Evolutionary conservation across 2,888 invertebrate genomes (phyloP).

Genomic region (Hyles lineata): DNA sequence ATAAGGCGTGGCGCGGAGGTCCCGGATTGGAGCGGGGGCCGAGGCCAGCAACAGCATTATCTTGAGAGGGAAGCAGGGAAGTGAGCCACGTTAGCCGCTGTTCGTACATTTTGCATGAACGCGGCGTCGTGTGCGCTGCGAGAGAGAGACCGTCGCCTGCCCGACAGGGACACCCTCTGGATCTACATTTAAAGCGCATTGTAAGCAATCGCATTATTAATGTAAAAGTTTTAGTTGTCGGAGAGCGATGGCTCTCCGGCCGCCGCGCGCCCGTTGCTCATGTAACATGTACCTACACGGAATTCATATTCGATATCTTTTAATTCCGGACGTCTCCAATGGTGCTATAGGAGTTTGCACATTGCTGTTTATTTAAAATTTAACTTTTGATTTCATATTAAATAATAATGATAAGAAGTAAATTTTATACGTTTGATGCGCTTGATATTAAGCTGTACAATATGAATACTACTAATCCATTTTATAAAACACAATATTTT

Average conservation of each 20-base stretch:
- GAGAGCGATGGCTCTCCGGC: constrained; percentile 74
- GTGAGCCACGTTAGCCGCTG: constrained; percentile 65
- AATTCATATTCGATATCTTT: constrained; percentile 83
- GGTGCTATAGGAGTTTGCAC: constrained; percentile 44
- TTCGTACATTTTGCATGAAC: constrained; percentile 80
- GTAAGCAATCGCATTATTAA: constrained; percentile 84
- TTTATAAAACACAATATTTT: too few relatives aligned
- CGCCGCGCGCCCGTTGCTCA: constrained; percentile 74
- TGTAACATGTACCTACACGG: constrained; percentile 79
- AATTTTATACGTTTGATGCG: too few relatives aligned
- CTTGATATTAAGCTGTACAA: too few relatives aligned
- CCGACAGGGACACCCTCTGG: constrained; percentile 66
- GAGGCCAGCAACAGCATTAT: constrained; percentile 56
- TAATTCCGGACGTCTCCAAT: constrained; percentile 78
- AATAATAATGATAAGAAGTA: too few relatives aligned
- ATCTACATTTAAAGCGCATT: constrained; percentile 85
- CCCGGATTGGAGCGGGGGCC: background rate
- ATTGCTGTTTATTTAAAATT: background rate
- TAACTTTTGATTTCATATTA: too few relatives aligned
- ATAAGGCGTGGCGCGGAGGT: constrained; percentile 5
- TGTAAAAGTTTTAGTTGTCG: constrained; percentile 83
- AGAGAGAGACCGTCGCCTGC: constrained; percentile 54
- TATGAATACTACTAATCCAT: too few relatives aligned
- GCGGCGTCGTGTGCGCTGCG: constrained; percentile 60
- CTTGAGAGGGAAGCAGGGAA: constrained; percentile 64